A percentile compares a stretch with the other conserved stretches of the same genome.
Evolutionary conservation across 2,113 vertebrate genomes (phyloP).

Genomic region (Nyctibius bracteatus): DNA sequence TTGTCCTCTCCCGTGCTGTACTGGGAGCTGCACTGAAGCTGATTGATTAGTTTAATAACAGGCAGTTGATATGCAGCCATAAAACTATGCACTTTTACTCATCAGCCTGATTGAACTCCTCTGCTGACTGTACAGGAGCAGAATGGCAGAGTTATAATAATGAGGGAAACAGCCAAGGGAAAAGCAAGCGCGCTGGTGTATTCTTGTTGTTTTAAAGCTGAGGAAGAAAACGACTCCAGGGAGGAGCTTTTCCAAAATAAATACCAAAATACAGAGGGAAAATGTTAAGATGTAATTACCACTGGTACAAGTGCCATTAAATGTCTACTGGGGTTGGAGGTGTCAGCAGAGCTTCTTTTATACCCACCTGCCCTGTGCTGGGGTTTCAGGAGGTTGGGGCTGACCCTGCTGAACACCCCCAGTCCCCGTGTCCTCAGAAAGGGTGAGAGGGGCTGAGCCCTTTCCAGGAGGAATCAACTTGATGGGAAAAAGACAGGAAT

Average conservation of each 20-base stretch:
- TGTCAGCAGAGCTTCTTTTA: background rate
- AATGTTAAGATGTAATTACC: conserved; percentile 57
- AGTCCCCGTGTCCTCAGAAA: accelerated
- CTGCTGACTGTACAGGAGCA: conserved; percentile 58
- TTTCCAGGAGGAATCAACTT: background rate
- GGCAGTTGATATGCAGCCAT: conserved; percentile 66
- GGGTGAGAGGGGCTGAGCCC: background rate
- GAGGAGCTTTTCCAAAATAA: conserved; percentile 63
- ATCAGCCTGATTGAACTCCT: conserved; percentile 69
- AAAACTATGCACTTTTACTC: conserved; percentile 69
- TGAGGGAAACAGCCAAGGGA: conserved; percentile 51
- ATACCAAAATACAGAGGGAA: conserved; percentile 53
- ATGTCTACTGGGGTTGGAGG: background rate
- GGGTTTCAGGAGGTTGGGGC: background rate
- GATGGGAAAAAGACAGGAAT: background rate
- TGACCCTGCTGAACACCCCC: background rate
- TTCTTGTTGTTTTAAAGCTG: conserved; percentile 52
- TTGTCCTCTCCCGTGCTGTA: background rate
- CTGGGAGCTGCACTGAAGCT: conserved; percentile 49
- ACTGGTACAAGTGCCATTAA: background rate
- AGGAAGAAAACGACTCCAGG: conserved; percentile 50
- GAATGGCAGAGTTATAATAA: conserved; percentile 50
- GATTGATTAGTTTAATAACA: conserved; percentile 72
- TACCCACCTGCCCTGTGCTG: background rate
- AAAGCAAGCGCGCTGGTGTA: conserved; percentile 1